Evolutionary conservation across 2,113 vertebrate species (phyloP), one percentile per base, ranked within the genome.

Genomic region (Dasyurus viverrinus): DNA sequence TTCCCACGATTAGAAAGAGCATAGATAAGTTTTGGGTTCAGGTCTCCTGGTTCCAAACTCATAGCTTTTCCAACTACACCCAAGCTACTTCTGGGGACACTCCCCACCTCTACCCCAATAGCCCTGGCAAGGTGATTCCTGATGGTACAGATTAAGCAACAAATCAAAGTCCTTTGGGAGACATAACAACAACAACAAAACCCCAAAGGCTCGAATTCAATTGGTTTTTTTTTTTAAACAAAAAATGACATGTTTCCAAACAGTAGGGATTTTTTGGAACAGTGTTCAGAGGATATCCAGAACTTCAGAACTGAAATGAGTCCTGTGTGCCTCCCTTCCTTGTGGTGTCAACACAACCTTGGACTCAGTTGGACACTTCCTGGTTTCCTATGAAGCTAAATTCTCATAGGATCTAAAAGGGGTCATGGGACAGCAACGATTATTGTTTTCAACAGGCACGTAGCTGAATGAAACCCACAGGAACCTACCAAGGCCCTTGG

Each of bases 351-450:
- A 84, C 68, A 84, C 68, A 84, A 84, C 68, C 68, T 84, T 84
- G n/a, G 68, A 84, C 68, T 84, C 68, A 84, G 68, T 84, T 84
- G 68, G 68, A 84, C 68, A 84, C n/a, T 84, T 84, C 68, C 68
- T 84, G 68, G 68, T 42, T 84, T 84, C 68, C 68, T 84, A n/a
- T n/a, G 6, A 84, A 84, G 68, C 16, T 84, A n/a, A 84, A 84
- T 84, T 84, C 68, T 84, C 68, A 84, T 84, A 84, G 68, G 68
- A 84, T 84, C n/a, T 84, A 84, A 84, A 84, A 84, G n/a, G n/a
- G 68, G 68, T 84, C n/a, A 84, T 84, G 68, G 68, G 68, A 84
- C 68, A 84, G 68, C 68, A 84, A 42, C 7, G 68, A 84, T 84
- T 84, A 84, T 84, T 84, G 68, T 84, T 84, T 84, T 84, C 68